These are phyloP conservation scores for Parasteatoda tepidariorum DNA, from an alignment of 1,140 invertebrate genomes.

Conservation along the genomic window DNA sequence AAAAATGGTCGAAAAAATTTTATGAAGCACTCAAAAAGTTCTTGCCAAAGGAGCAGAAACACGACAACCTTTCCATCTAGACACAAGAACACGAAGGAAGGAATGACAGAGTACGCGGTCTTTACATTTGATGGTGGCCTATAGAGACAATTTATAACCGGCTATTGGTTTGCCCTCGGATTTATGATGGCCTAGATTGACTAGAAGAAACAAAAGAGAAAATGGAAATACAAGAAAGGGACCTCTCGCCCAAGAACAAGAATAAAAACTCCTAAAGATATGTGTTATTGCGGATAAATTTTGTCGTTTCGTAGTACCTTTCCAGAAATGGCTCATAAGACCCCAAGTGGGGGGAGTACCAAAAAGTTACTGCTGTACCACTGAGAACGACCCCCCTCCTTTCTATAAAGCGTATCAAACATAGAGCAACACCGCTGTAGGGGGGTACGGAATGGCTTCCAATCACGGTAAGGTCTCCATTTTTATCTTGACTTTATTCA, in stretches of 20 bases:
- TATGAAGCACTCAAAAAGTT: not conserved
- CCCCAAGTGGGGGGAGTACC: too few species aligned
- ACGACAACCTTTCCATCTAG: not conserved
- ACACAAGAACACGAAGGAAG: not conserved
- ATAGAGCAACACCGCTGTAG: conserved; percentile 34
- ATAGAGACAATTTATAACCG: conserved; percentile 56
- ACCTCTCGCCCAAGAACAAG: conserved; percentile 42
- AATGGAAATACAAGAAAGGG: too few species aligned
- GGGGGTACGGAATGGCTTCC: conserved; percentile 27
- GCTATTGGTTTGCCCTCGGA: conserved; percentile 59
- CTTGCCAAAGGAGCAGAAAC: not conserved
- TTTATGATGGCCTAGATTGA: conserved; percentile 51
- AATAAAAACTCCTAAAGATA: conserved; percentile 48
- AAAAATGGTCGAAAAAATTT: not conserved
- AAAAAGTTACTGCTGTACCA: not conserved
- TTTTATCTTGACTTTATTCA: conserved; percentile 54
- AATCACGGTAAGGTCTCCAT: conserved; percentile 43
- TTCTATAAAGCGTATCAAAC: conserved; percentile 46
- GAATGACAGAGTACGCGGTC: conserved; percentile 11
- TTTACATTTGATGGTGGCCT: conserved; percentile 11
- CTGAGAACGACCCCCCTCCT: not conserved
- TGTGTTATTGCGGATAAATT: conserved; percentile 60
- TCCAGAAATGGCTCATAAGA: conserved; percentile 57
- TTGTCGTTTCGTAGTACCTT: conserved; percentile 47
- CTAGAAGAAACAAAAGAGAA: conserved; percentile 18